Evolutionary conservation across 1,140 invertebrate genomes (phyloP), one percentile per base, ranked within the genome.

Genomic region (Ceratosolen fusciceps): DNA sequence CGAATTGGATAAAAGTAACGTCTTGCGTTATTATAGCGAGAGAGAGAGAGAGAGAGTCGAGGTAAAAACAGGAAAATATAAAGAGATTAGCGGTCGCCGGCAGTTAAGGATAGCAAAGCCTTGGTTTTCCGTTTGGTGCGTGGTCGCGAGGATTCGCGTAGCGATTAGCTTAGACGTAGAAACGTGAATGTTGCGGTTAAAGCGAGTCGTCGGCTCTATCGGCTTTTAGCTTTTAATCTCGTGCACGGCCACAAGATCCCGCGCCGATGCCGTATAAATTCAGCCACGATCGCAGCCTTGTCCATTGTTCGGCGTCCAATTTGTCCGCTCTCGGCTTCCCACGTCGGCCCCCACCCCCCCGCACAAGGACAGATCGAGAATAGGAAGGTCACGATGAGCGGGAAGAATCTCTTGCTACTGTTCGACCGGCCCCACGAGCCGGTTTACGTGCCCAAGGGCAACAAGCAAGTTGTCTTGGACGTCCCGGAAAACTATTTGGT

Each of bases 341-440:
- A n/a, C n/a, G n/a, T n/a, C n/a, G n/a, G n/a, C n/a, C n/a, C n/a
- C n/a, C n/a, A n/a, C n/a, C n/a, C n/a, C n/a, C n/a, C n/a, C n/a
- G n/a, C n/a, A n/a, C n/a, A n/a, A n/a, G n/a, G n/a, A n/a, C n/a
- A n/a, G n/a, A n/a, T n/a, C n/a, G n/a, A n/a, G n/a, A n/a, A n/a
- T n/a, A n/a, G n/a, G n/a, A n/a, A n/a, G n/a, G n/a, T n/a, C 37
- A 60, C 60, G 62, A 80, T 80, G 79, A 65, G 60, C 37, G 79
- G 29, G n/a, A 76, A 52, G 10, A 80, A 74, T 26, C 80, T 93
- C 62, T 86, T 92, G 65, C 90, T 93, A 78, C 91, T 96, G 49
- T 95, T 95, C 88, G 94, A 96, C 86, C 93, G 95, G 14, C 95
- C 95, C 8, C 90, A 91, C 26, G 95, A 96, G 87, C 95, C 95